Conservation (phyloP, 2,888 invertebrate genomes). For the Hydrotaea diabolus region DNA sequence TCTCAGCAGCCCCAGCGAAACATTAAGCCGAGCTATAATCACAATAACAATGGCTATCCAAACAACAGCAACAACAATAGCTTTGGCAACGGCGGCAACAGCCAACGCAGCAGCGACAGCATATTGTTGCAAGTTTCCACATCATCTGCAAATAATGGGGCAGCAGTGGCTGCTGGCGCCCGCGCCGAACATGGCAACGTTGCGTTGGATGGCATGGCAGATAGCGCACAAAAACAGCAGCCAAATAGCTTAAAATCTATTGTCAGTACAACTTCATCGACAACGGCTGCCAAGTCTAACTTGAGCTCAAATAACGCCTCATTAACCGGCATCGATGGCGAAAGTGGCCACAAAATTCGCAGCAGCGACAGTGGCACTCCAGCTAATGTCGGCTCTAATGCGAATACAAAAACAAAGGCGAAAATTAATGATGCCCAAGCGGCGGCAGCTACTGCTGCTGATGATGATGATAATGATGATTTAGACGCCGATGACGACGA, state of each 20-base stretch:
- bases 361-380: background rate
- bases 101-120: conserved; percentile 44
- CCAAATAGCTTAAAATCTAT: conserved; percentile 11
- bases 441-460: conserved; percentile 40
- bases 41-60: conserved; percentile 50
- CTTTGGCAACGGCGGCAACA: conserved; percentile 37
- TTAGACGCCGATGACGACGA: conserved; percentile 57
- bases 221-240: conserved; percentile 12
- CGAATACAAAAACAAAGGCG: conserved; percentile 34
- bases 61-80: conserved; percentile 55
- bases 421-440: too few species aligned
- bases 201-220: background rate
- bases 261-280: background rate
- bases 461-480: conserved; percentile 36
- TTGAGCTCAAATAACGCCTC: conserved; percentile 29
- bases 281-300: conserved; percentile 30
- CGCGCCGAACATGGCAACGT: conserved; percentile 19
- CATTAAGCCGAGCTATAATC: conserved; percentile 1
- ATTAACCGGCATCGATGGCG: conserved; percentile 50
- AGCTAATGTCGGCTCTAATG: background rate
- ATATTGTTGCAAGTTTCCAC: conserved; percentile 57
- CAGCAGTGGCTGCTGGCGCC: conserved; percentile 49
- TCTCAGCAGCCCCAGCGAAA: conserved; percentile 69
- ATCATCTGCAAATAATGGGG: conserved; percentile 44
- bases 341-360: conserved; percentile 46